Base-by-base conservation (phyloP, 2,888 invertebrate genomes). In the Tiphia femorata region DNA sequence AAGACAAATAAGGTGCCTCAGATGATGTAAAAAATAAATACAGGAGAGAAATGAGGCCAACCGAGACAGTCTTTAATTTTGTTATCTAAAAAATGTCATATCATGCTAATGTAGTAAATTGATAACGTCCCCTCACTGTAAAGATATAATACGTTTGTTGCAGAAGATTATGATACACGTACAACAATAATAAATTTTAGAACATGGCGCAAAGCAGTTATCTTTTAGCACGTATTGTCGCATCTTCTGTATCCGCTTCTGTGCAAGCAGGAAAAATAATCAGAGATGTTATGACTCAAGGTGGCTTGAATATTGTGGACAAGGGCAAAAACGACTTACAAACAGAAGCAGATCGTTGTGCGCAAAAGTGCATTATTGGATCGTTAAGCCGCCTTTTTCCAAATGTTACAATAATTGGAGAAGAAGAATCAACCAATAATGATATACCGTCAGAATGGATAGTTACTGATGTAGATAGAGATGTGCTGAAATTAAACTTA, bases 281-380 rank as follows among this genome's bases (percentile, higher is more conserved):
- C 43, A 87, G 96, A 65, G 96, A 97, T 86, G 90, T 98, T 38
- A 91, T 97, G 89, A 91, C 88, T 67, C 90, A 91, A 79, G 97
- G 97, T 37, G 93, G 96, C 74, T 86, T 98, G 37, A 95, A 93
- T 49, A 96, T 97, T 72, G 89, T 97, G 10, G 95, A 97, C 76
- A 97, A 98, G 91, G 96, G 93, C 16, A 91, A 91, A 78, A 93
- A 97, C 86, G 98, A 99, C 85, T 88, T 95, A 37, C 98, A 99
- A 87, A 99, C 99, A 3, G 97, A 97, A 86, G 99, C 99, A 4
- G 99, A 99, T 82, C 89, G 98, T 65, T 93, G 94, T 21, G 97
- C 97, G 0, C 98, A 99, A 84, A 88, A 89, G 64, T 97, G 96
- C 80, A 99, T 99, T 58, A 89, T 97, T 58, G 92, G 93, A 19